Evolutionary conservation across 2,797 vertebrate species (phyloP), one percentile per base, ranked within the genome.

Genomic region (Eulemur coronatus): DNA sequence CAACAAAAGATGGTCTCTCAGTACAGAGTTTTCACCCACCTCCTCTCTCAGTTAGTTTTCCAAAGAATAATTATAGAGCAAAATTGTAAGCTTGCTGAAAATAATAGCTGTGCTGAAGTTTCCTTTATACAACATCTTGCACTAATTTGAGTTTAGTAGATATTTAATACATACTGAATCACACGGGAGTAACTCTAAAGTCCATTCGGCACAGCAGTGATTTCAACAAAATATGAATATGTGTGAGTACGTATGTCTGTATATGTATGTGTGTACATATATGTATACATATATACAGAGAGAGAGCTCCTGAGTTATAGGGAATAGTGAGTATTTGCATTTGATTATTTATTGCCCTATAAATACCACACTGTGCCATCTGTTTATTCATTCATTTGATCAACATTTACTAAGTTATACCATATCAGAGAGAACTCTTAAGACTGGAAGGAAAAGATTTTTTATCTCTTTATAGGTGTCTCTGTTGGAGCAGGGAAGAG

Each of bases 1-100:
- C 80, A 73, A 89, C 84, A 94, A 96, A 96, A 87, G 87, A 81
- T 9, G 41, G 72, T 26, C 86, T 84, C 94, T 96, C 61, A 1
- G 70, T 18, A 87, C 80, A 80, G 79, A 91, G 61, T 59, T 91
- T 87, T 88, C 73, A 38, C 72, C 91, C 72, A 85, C 93, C 63
- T 92, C 90, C 38, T 85, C 93, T 69, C 28, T 55, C 70, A n/a
- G 72, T 43, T 79, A 48, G 35, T 89, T 94, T 96, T 81, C 52
- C 84, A 88, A 93, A 95, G 93, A 94, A 57, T 59, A 94, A 91
- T 86, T 82, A 78, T 4, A 82, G 50, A 95, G 50, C 24, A 70
- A 96, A 85, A 82, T 18, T 75, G 50, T 48, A 82, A 94, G 72
- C 84, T 88, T n/a, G 2, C 72, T 85, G 70, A 90, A 81, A 90